These are phyloP conservation scores for Eurypyga helias DNA, from an alignment of 2,113 vertebrate species.

Conservation along the genomic window DNA sequence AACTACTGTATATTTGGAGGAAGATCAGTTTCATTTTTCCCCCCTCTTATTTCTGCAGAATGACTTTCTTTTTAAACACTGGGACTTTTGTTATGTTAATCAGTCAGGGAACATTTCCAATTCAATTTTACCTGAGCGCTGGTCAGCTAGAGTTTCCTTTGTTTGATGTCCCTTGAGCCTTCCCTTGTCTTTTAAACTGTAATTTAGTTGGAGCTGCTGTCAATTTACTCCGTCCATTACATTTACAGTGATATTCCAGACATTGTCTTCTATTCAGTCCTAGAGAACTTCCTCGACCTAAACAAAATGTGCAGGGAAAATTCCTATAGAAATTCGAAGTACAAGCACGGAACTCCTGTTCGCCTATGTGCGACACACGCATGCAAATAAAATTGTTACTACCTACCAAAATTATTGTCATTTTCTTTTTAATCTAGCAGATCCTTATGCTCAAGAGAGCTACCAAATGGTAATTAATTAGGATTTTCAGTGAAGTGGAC, in stretches of 20 bases:
- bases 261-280: conserved; percentile 75
- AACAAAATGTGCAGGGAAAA: conserved; percentile 30
- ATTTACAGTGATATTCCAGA: conserved; percentile 81
- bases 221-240: conserved; percentile 89
- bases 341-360: conserved; percentile 15
- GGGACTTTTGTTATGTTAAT: conserved; percentile 99
- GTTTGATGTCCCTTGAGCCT: conserved; percentile 89
- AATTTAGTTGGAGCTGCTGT: conserved; percentile 88
- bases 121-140: conserved; percentile 98
- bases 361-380: not conserved
- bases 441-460: not conserved
- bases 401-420: not conserved
- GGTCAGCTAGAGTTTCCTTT: conserved; percentile 92
- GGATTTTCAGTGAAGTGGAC: conserved; percentile 34
- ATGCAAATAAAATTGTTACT: not conserved
- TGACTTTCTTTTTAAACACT: conserved; percentile 91
- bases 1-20: conserved; percentile 51
- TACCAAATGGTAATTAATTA: conserved; percentile 53
- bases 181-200: conserved; percentile 91
- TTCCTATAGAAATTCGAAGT: conserved; percentile 38
- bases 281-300: conserved; percentile 57
- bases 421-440: conserved; percentile 8
- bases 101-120: conserved; percentile 95
- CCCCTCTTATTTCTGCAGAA: conserved; percentile 85
- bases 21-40: conserved; percentile 83